phyloP scores from a whole-genome alignment of 2,113 vertebrate species.

The Trachemys scripta region DNA sequence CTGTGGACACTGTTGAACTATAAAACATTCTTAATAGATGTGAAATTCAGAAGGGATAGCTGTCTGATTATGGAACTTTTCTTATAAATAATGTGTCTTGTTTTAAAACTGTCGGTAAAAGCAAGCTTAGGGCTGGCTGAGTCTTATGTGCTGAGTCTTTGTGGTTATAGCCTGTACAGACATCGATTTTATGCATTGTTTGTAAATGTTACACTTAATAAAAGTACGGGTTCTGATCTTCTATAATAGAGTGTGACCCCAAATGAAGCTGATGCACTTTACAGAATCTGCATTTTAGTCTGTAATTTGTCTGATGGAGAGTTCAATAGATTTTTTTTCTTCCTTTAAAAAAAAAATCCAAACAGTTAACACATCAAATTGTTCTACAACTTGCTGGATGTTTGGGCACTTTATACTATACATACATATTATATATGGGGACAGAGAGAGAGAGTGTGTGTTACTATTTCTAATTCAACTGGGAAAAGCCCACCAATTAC shows the following conservation, averaged over 20 bases:
- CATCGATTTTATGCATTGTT: conserved; percentile 51
- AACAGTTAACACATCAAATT: conserved; percentile 6
- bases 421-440: not conserved
- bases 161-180: not conserved
- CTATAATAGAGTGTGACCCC: conserved; percentile 28
- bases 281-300: not conserved
- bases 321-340: not conserved
- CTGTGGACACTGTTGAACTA: not conserved
- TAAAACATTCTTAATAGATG: not conserved
- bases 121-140: not conserved
- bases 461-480: not conserved
- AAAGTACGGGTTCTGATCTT: conserved; percentile 13
- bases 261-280: not conserved
- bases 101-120: not conserved
- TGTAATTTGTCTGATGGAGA: not conserved
- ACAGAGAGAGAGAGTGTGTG: not conserved
- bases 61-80: conserved; percentile 14
- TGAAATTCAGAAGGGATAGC: conserved; percentile 14
- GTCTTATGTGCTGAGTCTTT: not conserved
- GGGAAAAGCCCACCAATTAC: not conserved
- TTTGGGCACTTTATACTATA: not conserved
- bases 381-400: conserved; percentile 12
- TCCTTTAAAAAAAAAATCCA: not conserved
- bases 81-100: conserved; percentile 24
- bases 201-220: conserved; percentile 47